Percentiles rank a stretch among this genome's conserved stretches.
Conservation (phyloP, 1,140 invertebrate genomes). For the Papilio xuthus region DNA sequence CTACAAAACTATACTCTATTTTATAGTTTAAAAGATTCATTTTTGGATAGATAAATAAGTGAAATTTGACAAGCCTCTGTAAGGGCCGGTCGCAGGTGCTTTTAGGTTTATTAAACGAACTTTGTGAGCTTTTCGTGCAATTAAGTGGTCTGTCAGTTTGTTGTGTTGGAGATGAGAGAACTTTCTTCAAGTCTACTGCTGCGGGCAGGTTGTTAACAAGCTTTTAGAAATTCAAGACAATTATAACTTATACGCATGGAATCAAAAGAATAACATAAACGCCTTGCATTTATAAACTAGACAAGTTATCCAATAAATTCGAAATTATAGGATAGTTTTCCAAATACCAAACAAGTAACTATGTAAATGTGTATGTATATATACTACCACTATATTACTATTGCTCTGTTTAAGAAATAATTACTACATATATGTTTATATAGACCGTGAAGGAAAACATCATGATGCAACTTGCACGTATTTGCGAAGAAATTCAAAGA, state of each 20-base stretch:
- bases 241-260: background rate
- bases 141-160: slow-evolving; percentile 24
- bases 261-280: too few species aligned
- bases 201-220: background rate
- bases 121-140: slow-evolving; percentile 23
- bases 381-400: too few species aligned
- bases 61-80: background rate
- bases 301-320: too few species aligned
- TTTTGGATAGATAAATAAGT: background rate
- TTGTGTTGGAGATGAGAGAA: slow-evolving; percentile 11
- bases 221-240: background rate
- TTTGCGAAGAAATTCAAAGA: too few species aligned
- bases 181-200: slow-evolving; percentile 6
- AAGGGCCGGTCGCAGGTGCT: slow-evolving; percentile 16
- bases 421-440: too few species aligned
- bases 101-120: slow-evolving; percentile 25
- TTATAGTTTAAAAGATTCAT: background rate
- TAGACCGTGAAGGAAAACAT: too few species aligned
- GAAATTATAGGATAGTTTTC: too few species aligned
- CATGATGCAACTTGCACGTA: too few species aligned
- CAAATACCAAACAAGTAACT: too few species aligned
- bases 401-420: too few species aligned
- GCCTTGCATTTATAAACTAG: too few species aligned
- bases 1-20: slow-evolving; percentile 6
- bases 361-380: too few species aligned